Evolutionary conservation across 2,113 vertebrate species (phyloP), one percentile per base, ranked within the genome.

Genomic region (Hypocryptadius cinnamomeus): DNA sequence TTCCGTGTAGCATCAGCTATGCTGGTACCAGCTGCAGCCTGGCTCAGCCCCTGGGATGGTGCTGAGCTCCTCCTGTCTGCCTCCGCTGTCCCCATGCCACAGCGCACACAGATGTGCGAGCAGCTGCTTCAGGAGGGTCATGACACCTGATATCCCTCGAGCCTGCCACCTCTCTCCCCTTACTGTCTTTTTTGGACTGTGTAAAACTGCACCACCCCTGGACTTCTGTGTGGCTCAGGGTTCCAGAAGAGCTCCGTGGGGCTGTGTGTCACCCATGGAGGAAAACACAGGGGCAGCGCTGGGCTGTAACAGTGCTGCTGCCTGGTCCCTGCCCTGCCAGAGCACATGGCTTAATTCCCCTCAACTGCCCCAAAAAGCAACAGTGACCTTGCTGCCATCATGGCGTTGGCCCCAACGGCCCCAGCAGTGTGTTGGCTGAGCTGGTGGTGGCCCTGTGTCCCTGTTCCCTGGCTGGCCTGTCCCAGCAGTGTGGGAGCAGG

Each of bases 311-410:
- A 24, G 31, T 19, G 30, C 53, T 87, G 54, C 50, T 56, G 66
- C 35, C 48, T 11, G 10, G 7, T 45, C n/a, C 33, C 3, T 74
- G 21, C 42, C 50, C 54, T 33, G 16, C 25, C 25, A 15, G 51
- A 78, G 61, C 45, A 21, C 5, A 16, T 28, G 10, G 10, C 42
- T 89, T 30, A 21, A 4, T 25, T 60, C 48, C 15, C 44, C 22
- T 66, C 4, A 1, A 3, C 24, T 28, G 25, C 25, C n/a, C 65
- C 35, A 78, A 81, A 79, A 83, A 65, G 7, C n/a, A 53, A 4
- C 27, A 30, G 30, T 1, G 15, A 47, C 27, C 33, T 45, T 35
- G 4, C 64, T 61, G 25, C 40, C 1, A 0, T 27, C 0, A 0
- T 42, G 22, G 35, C 30, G 8, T 61, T 76, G 66, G 20, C 8